These are phyloP conservation scores for Alouatta palliata DNA, from an alignment of 2,113 vertebrate species.

Conservation along the genomic window DNA sequence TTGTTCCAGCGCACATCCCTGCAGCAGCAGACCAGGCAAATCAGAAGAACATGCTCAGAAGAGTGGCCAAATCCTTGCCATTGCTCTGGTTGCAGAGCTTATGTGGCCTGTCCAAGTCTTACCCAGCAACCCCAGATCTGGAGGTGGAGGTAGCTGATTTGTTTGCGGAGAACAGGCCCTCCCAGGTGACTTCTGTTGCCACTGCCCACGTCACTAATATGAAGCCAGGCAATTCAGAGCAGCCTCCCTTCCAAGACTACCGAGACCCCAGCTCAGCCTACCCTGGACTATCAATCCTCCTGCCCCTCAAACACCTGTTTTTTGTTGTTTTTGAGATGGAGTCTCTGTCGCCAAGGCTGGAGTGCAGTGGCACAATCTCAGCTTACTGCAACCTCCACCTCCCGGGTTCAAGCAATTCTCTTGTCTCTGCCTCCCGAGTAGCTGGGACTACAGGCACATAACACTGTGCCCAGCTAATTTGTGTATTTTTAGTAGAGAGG, in stretches of 20 bases:
- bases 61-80: background rate
- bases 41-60: background rate
- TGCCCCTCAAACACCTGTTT: background rate
- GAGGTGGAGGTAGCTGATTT: background rate
- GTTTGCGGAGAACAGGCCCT: background rate
- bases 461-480: no score
- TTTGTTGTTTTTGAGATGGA: no score
- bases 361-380: no score
- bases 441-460: no score
- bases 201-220: background rate
- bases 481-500: no score
- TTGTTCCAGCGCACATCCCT: slow-evolving; percentile 99
- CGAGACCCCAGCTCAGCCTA: background rate
- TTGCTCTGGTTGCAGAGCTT: background rate
- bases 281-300: background rate
- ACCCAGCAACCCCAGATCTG: background rate
- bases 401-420: no score
- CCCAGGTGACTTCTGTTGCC: background rate
- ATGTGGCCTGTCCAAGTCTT: background rate
- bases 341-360: no score
- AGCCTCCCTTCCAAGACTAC: background rate
- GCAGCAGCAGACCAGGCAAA: background rate
- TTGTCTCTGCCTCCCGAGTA: no score
- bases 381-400: no score
- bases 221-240: background rate